Conservation (phyloP, 2,888 invertebrate genomes). For the Catotricha subobsoleta region DNA sequence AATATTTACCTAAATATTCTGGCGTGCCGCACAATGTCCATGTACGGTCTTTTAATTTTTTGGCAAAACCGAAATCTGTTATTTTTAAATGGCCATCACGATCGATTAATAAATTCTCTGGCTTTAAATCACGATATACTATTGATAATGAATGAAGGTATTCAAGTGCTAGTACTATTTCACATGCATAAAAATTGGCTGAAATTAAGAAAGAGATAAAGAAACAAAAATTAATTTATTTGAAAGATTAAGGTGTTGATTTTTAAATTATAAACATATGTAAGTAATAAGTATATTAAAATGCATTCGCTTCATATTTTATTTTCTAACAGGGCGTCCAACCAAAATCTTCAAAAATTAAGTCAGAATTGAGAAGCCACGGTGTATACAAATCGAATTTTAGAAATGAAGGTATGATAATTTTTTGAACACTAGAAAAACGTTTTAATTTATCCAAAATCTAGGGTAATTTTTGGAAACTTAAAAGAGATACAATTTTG, state of each 20-base stretch:
- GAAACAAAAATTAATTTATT: not conserved
- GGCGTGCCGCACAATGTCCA: slow-evolving; percentile 96
- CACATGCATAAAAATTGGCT: slow-evolving; percentile 85
- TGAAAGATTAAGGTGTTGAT: not conserved
- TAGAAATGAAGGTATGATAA: too few relatives aligned
- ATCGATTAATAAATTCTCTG: slow-evolving; percentile 85
- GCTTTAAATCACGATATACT: slow-evolving; percentile 78
- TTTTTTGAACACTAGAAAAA: too few relatives aligned
- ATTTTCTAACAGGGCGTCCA: too few relatives aligned
- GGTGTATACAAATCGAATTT: too few relatives aligned
- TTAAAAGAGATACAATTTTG: too few relatives aligned
- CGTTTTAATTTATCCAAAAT: too few relatives aligned
- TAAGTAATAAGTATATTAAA: too few relatives aligned
- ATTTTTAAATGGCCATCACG: slow-evolving; percentile 90
- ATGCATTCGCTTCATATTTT: too few relatives aligned
- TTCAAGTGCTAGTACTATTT: slow-evolving; percentile 85
- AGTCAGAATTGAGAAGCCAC: too few relatives aligned
- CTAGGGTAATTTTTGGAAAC: too few relatives aligned
- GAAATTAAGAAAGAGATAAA: slow-evolving; percentile 13
- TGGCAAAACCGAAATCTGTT: slow-evolving; percentile 96
- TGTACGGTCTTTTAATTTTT: slow-evolving; percentile 82
- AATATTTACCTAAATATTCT: slow-evolving; percentile 42
- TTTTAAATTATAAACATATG: too few relatives aligned
- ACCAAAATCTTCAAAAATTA: too few relatives aligned
- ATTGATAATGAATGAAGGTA: slow-evolving; percentile 81